phyloP scores from a whole-genome alignment of 2,888 invertebrate species.

The Artemia sinica region DNA sequence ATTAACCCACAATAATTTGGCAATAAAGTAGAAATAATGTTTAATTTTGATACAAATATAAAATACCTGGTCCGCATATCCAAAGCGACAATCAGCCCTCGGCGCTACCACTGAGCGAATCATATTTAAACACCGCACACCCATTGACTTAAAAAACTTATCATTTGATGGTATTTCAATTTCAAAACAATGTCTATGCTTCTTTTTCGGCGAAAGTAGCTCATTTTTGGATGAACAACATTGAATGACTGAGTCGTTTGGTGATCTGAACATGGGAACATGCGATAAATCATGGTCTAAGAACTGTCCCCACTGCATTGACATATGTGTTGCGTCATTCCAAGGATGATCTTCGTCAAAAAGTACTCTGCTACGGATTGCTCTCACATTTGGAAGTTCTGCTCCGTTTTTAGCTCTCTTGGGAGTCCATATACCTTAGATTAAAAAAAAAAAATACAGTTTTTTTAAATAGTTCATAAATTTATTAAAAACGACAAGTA shows the following conservation, averaged over 20 bases:
- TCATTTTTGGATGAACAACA: constrained; percentile 38
- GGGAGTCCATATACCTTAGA: constrained; percentile 21
- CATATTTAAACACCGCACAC: constrained; percentile 51
- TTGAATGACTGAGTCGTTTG: constrained; percentile 33
- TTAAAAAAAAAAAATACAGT: not conserved
- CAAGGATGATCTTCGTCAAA: constrained; percentile 28
- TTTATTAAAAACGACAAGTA: no score
- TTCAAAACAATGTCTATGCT: constrained; percentile 48
- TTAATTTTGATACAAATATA: not conserved
- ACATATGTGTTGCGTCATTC: constrained; percentile 35
- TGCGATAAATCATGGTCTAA: constrained; percentile 38
- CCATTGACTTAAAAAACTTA: constrained; percentile 37
- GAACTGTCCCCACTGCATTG: constrained; percentile 46
- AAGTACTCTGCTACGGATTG: constrained; percentile 34
- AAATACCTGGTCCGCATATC: constrained; percentile 52
- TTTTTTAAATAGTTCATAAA: no score
- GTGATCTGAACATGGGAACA: constrained; percentile 21
- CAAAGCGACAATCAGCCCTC: constrained; percentile 42
- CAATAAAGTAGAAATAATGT: no score
- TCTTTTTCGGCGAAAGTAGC: constrained; percentile 33
- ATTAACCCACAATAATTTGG: no score
- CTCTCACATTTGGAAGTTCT: constrained; percentile 25
- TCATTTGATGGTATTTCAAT: constrained; percentile 44
- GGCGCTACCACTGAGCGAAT: constrained; percentile 49
- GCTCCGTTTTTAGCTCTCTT: constrained; percentile 11